These are phyloP conservation scores for Ceriagrion tenellum DNA, from an alignment of 2,888 invertebrate species.

Conservation along the genomic window DNA sequence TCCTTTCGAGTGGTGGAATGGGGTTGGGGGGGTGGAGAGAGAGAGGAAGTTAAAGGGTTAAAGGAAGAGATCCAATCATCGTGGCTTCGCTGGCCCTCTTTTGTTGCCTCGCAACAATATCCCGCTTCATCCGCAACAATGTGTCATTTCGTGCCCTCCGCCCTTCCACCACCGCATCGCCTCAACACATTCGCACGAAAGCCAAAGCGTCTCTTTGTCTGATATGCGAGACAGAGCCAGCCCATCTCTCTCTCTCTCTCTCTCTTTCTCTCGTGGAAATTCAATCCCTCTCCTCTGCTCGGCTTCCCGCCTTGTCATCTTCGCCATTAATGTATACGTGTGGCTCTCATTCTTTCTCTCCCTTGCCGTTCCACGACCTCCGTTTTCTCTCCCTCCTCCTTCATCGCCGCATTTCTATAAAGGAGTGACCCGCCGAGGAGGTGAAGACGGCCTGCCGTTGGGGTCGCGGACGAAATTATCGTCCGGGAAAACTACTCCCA, in stretches of 20 bases:
- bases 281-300: neutral
- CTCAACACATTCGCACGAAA: neutral
- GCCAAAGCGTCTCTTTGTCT: neutral
- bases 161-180: neutral
- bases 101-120: neutral
- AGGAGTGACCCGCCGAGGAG: no score
- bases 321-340: neutral
- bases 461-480: neutral
- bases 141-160: conserved; percentile 18
- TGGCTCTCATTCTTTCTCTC: neutral
- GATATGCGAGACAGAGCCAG: neutral
- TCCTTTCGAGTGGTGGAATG: neutral
- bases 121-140: neutral
- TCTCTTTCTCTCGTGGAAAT: neutral
- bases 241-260: no score
- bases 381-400: neutral
- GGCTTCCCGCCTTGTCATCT: conserved; percentile 24
- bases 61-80: neutral
- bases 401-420: no score
- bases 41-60: neutral
- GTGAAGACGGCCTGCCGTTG: neutral
- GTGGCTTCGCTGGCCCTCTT: neutral
- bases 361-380: neutral
- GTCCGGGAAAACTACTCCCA: neutral
- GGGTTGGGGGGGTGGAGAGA: neutral